Evolutionary conservation across 2,888 invertebrate species (phyloP), one percentile per base, ranked within the genome.

Genomic region (Villa cingulata): DNA sequence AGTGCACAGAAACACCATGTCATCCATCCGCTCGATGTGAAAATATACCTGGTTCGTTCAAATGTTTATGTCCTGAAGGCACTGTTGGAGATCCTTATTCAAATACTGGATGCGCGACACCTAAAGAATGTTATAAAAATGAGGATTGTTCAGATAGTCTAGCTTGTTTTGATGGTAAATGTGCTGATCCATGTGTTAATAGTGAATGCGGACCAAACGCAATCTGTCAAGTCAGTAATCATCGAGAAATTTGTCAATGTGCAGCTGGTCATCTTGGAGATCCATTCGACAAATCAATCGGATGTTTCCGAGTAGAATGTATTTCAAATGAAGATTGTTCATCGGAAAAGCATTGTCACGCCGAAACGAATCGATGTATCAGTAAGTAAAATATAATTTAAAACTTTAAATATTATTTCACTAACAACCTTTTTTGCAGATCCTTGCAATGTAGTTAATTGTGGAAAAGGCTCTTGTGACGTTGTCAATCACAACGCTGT

Each of bases 261-360:
- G 83, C 86, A 37, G 76, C 81, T 49, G 89, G 89, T 18, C 82
- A 81, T 62, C 72, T 90, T 29, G 91, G 91, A 10, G 87, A 89
- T 70, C 81, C 87, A 5, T 74, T 76, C 47, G 86, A 87, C 59
- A 71, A 73, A 46, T 75, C 75, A 44, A 75, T 87, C 45, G 91
- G 91, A 34, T 91, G 90, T 61, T 89, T 87, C 64, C 86, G 84
- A 68, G 91, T 90, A 3, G 90, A 91, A 69, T 92, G 91, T 65
- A 71, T 85, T 2, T 77, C 77, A 39, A 77, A 85, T 61, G 74
- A 76, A 37, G 88, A 89, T 56, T 91, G 91, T 60, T 69, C 82
- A 4, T 65, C 61, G 32, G 83, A 86, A 52, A 85, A 83, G 65
- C 78, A 78, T 55, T 91, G 91, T 60, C 83, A 88, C 59, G 65